A percentile compares a stretch with the other conserved stretches of the same genome.
phyloP scores from a whole-genome alignment of 1,140 invertebrate species.

The Drosophila lini region DNA sequence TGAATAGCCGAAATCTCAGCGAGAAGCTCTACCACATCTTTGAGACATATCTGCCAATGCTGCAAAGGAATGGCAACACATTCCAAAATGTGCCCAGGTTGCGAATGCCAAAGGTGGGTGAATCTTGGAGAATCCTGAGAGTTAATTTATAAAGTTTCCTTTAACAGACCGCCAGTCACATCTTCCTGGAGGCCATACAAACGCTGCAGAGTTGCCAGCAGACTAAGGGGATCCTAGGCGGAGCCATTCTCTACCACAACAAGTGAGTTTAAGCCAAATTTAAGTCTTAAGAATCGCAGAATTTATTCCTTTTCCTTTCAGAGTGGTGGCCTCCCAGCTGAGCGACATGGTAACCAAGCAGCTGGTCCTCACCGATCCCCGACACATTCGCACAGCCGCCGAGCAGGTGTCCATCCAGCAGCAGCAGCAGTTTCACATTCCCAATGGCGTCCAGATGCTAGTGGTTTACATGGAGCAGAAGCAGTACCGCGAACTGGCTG shows the following conservation, averaged over 20 bases:
- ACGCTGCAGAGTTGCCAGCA: slow-evolving; percentile 91
- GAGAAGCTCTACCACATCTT: slow-evolving; percentile 93
- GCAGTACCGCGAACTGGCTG: slow-evolving; percentile 86
- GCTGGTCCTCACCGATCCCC: slow-evolving; percentile 91
- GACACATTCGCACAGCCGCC: slow-evolving; percentile 91
- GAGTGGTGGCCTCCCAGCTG: slow-evolving; percentile 92
- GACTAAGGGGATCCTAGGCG: slow-evolving; percentile 90
- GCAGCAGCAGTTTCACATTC: slow-evolving; percentile 88
- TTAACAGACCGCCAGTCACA: slow-evolving; percentile 90
- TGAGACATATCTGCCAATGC: slow-evolving; percentile 92
- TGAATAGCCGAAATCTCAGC: slow-evolving; percentile 86
- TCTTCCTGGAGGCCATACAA: slow-evolving; percentile 92
- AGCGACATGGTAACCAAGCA: slow-evolving; percentile 90
- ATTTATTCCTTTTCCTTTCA: slow-evolving; percentile 62
- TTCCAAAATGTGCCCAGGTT: slow-evolving; percentile 91
- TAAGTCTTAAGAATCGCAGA: background rate
- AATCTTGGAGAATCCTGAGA: too few species aligned
- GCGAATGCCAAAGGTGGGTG: slow-evolving; percentile 90
- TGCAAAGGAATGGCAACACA: slow-evolving; percentile 91
- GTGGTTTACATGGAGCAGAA: slow-evolving; percentile 89
- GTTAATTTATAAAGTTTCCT: background rate
- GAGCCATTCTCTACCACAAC: slow-evolving; percentile 92
- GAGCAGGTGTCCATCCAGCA: slow-evolving; percentile 86
- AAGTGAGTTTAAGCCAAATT: slow-evolving; percentile 86
- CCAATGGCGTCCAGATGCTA: slow-evolving; percentile 90